Percentiles rank a stretch among this genome's conserved stretches.
Conservation (phyloP, 2,888 invertebrate species). For the Mellilla xanthometata region DNA sequence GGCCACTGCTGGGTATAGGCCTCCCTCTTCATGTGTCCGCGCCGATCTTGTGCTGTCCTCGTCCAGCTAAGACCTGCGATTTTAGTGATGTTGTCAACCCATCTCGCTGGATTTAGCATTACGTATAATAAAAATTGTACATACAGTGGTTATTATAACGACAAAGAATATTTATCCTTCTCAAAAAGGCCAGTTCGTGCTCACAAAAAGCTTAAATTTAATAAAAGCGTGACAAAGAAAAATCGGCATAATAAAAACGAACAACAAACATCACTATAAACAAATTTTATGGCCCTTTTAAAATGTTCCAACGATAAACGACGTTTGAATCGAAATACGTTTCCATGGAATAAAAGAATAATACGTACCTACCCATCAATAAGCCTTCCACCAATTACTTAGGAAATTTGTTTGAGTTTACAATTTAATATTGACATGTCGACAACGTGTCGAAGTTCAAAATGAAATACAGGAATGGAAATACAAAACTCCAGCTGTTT, state of each 20-base stretch:
- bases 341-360: constrained; percentile 12
- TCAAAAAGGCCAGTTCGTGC: background rate
- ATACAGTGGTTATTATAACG: too few relatives aligned
- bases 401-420: constrained; percentile 8
- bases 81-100: too few relatives aligned
- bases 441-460: constrained; percentile 1
- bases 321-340: constrained; percentile 4
- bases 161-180: background rate
- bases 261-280: constrained; percentile 6
- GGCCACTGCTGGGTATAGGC: too few relatives aligned
- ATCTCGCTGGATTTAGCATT: too few relatives aligned
- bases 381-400: constrained; percentile 14
- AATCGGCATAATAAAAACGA: constrained; percentile 4
- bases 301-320: constrained; percentile 6
- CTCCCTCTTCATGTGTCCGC: too few relatives aligned
- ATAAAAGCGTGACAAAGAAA: constrained; percentile 11
- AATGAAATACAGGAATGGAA: constrained; percentile 3
- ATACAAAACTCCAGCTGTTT: background rate
- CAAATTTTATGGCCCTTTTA: constrained; percentile 9
- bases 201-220: background rate
- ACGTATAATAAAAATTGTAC: too few relatives aligned
- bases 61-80: too few relatives aligned
- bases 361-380: constrained; percentile 12
- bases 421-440: constrained; percentile 8
- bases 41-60: too few relatives aligned